phyloP scores from a whole-genome alignment of 2,888 invertebrate genomes.

The Eupithecia subumbrata region DNA sequence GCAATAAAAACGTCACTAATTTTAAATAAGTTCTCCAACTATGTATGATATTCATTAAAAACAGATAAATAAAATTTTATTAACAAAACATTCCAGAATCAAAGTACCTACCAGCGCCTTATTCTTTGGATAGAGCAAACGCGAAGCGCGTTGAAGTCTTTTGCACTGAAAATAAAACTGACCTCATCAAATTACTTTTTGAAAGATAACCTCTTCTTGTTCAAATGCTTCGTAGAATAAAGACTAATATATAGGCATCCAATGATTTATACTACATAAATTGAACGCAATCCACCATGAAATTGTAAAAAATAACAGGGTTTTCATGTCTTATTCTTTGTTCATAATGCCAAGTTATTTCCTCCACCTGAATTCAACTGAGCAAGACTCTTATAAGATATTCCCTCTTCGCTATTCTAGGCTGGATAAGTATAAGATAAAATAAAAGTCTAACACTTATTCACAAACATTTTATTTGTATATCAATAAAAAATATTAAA shows the following conservation, averaged over 20 bases:
- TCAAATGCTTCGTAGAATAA: background rate
- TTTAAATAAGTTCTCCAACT: background rate
- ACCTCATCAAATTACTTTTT: background rate
- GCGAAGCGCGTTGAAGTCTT: conserved; percentile 39
- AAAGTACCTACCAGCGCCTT: conserved; percentile 23
- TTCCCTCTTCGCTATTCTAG: no score
- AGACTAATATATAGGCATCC: background rate
- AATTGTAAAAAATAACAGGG: no score
- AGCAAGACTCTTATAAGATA: background rate
- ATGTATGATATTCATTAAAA: background rate
- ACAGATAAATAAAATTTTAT: background rate
- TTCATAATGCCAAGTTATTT: no score
- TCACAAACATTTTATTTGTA: background rate
- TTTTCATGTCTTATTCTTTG: background rate
- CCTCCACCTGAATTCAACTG: background rate
- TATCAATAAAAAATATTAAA: conserved; percentile 5
- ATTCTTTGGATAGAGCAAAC: conserved; percentile 13
- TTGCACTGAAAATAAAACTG: conserved; percentile 17
- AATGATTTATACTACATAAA: background rate
- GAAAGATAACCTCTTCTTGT: background rate
- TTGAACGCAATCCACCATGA: background rate
- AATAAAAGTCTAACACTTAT: background rate
- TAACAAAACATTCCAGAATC: background rate
- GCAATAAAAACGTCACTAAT: background rate
- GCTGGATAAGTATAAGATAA: background rate